Base-by-base conservation (phyloP, 2,797 vertebrate species). In the Epinephelus awoara region DNA sequence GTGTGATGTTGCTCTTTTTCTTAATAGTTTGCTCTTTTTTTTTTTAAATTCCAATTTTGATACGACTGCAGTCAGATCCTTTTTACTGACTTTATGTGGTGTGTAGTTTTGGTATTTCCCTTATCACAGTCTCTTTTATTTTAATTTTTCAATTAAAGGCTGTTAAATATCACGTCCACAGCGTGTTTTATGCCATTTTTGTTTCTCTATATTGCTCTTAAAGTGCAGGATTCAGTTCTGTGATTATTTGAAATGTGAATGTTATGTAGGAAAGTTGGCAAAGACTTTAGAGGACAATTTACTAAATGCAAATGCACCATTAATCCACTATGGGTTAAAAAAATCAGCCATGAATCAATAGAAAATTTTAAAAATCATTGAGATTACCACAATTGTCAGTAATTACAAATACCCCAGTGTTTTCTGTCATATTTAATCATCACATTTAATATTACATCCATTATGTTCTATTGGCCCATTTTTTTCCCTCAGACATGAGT, bases 31-130 rank as follows among this genome's bases (percentile, higher is more conserved):
- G 23, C 17, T 42, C n/a, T 47, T 70, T 8, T 70, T 75, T 66
- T 51, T 44, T 72, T 73, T 74, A 58, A 57, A n/a, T 77, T 80
- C 40, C 14, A 51, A 8, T 75, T 89, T 91, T 90, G 84, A 56
- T 86, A 89, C 4, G 14, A 81, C 59, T 75, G 54, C 51, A 64
- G 59, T 70, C 55, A 38, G 51, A 77, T 59, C 75, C 15, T 85
- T 91, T 87, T 86, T 79, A 82, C 70, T 75, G 78, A 50, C 63
- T 59, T 44, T 49, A 63, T 63, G 52, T 78, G 71, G 55, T 77
- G 77, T 86, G 70, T 63, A 54, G 42, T 83, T 77, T 83, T 72
- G 65, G 64, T 69, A 75, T 79, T 80, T 75, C 50, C 52, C 34
- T 56, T 40, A 18, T 63, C 47, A 9, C 66, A 52, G 50, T 72